Percentiles rank a stretch among this genome's conserved stretches.
phyloP scores from a whole-genome alignment of 2,888 invertebrate genomes.

The Megalurothrips usitatus region DNA sequence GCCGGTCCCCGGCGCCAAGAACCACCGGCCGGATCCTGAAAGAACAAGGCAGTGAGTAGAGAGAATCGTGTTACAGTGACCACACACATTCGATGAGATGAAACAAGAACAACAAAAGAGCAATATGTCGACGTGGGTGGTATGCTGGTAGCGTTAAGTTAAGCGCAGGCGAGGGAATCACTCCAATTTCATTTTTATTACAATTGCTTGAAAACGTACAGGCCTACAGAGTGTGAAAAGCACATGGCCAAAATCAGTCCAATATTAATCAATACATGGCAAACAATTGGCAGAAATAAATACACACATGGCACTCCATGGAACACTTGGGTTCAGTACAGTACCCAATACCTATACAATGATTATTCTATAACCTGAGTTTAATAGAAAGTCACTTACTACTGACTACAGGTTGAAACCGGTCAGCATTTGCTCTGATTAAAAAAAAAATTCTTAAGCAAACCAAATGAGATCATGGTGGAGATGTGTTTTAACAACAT shows the following conservation, averaged over 20 bases:
- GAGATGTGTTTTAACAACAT: not conserved
- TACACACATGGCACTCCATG: conserved; percentile 14
- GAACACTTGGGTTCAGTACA: conserved; percentile 6
- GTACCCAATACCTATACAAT: not conserved
- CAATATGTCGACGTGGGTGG: no score
- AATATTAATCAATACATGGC: not conserved
- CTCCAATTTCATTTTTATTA: not conserved
- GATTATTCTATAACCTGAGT: not conserved
- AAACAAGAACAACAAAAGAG: no score
- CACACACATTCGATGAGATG: no score
- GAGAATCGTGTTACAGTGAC: not conserved
- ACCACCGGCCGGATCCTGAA: not conserved
- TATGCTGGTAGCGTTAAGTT: no score
- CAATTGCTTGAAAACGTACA: not conserved
- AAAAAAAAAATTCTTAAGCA: not conserved
- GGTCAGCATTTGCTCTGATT: not conserved
- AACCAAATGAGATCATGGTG: conserved; percentile 5
- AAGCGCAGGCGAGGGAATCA: no score
- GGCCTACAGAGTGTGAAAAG: not conserved
- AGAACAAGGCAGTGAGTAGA: not conserved
- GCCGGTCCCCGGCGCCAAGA: not conserved
- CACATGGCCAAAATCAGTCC: conserved; percentile 12
- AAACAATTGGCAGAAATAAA: conserved; percentile 14
- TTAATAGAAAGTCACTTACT: not conserved
- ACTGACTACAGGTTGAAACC: not conserved